Base-by-base conservation (phyloP, 2,113 vertebrate species). In the Xenotilapia longispinis region DNA sequence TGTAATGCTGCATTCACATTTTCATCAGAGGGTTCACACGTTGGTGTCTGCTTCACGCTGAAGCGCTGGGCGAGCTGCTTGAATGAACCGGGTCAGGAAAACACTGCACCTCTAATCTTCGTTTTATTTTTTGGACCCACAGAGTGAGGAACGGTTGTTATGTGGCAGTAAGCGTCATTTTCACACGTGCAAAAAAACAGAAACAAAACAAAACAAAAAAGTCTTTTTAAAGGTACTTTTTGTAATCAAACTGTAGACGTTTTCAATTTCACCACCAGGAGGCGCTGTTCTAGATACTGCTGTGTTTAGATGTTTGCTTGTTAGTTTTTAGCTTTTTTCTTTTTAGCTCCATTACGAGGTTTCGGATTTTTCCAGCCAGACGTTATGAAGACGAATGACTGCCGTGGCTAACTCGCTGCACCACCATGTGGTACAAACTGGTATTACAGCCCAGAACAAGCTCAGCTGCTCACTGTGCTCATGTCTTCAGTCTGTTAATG, bases 61-160 rank as follows among this genome's bases (percentile, higher is more conserved):
- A 36, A 33, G 31, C 9, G 2, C 15, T 6, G 28, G 15, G 58
- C 15, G 28, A 63, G 58, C 28, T 19, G 58, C 58, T 63, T 0
- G 15, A 33, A 4, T 33, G 58, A 63, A 1, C 28, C 2, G 1
- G 58, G 5, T 63, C 5, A 7, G 28, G 15, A 33, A 33, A 63
- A 63, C n/a, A 2, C n/a, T 12, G 53, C 53, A 23, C 28, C 15
- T 11, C 28, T 36, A 63, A 36, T 63, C 28, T 19, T 19, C 57
- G 19, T 60, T 33, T 33, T 19, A 11, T 33, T 3, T 11, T 63
- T 33, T 63, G 58, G 28, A 33, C 28, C 9, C 28, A 63, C 31
- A 63, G 31, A 63, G 58, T 36, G 58, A 3, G 17, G 31, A 2
- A 63, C 58, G 4, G 17, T 36, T 0, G 58, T 63, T 36, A 63